Base-by-base conservation (phyloP, 2,888 invertebrate species). In the Drosophila siamana region DNA sequence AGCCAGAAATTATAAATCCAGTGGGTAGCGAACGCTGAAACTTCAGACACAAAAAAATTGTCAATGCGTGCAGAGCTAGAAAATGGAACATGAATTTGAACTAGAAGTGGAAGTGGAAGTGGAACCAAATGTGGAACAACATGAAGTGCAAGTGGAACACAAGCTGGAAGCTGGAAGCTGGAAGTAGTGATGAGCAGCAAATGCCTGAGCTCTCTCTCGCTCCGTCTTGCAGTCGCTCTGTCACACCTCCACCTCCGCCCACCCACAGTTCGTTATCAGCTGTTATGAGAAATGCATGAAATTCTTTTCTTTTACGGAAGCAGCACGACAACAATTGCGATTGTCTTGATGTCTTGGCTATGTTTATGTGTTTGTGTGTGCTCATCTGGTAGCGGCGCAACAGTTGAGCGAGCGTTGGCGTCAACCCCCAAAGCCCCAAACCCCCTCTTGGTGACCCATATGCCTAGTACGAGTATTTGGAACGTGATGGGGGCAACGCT, bases 401-500 rank as follows among this genome's bases (percentile, higher is more conserved):
- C 47, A 47, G 57, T 47, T 38, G 50, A 52, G 43, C 55, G 50
- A 52, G 43, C 55, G 57, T 70, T 52, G 52, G 46, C 60, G 69
- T 69, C 56, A 28, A 28, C 30, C 51, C 19, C 7, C 28, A 2
- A 41, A 28, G 24, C 30, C 51, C 19, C 7, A 24, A 2, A 41
- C 26, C 40, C 24, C 59, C 28, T 22, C n/a, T 30, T 41, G 30
- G 26, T 8, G 8, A 30, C 19, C 36, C 50, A 46, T 40, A 28
- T 51, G 67, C 48, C 38, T 52, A 59, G 66, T 69, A 69, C 38
- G 47, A 59, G 66, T 69, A 73, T 84, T 82, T 88, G 75, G 86
- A 83, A 84, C 83, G 83, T 84, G 83, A 72, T 40, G 80, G 71
- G 77, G 57, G 70, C 74, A 80, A 65, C 65, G 84, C 88, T 88